These are phyloP conservation scores for Blastomussa wellsi DNA, from an alignment of 92 coral and sea anemone species.

Conservation along the genomic window DNA sequence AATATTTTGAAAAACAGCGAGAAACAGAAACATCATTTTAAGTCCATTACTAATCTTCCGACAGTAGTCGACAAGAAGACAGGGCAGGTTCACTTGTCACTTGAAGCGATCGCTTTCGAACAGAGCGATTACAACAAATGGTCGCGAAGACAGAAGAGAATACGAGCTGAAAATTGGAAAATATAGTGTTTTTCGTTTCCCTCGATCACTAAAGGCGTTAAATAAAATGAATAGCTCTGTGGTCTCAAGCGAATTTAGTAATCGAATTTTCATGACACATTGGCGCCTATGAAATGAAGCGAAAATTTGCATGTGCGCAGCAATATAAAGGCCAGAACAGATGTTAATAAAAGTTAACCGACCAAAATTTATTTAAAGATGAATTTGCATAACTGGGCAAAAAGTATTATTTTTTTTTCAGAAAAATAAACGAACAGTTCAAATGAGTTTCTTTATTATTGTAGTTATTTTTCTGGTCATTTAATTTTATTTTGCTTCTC, in stretches of 20 bases:
- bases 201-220: neutral
- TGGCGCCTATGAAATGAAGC: neutral
- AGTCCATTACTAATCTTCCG: conserved; percentile 29
- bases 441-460: neutral
- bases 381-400: conserved; percentile 17
- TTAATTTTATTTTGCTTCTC: neutral
- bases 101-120: conserved; percentile 27
- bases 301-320: conserved; percentile 17
- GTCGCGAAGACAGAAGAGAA: conserved; percentile 31
- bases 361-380: neutral
- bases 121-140: conserved; percentile 43
- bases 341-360: neutral
- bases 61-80: conserved; percentile 29
- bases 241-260: neutral
- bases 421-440: neutral
- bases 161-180: conserved; percentile 13
- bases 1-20: neutral
- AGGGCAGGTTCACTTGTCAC: conserved; percentile 27
- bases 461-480: neutral
- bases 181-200: conserved; percentile 10
- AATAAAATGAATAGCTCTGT: neutral
- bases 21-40: neutral
- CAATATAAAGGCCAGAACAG: neutral
- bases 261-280: neutral
- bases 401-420: neutral